A percentile compares a stretch with the other conserved stretches of the same genome.
These are phyloP conservation scores for Microtus agrestis DNA, from an alignment of 2,797 vertebrate genomes.

Conservation along the genomic window DNA sequence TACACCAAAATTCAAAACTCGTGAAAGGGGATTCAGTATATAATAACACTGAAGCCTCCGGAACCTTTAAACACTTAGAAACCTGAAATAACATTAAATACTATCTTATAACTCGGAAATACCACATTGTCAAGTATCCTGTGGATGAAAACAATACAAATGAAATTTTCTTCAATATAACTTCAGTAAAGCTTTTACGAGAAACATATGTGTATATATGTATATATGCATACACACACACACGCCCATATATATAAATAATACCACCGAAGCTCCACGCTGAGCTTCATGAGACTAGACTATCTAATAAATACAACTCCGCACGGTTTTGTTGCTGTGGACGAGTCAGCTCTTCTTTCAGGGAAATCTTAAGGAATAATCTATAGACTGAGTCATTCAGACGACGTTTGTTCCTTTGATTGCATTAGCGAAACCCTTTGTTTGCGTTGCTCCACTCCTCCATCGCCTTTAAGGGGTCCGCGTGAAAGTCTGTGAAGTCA, in stretches of 20 bases:
- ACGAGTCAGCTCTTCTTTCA: conserved; percentile 51
- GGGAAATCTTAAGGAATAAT: conserved; percentile 49
- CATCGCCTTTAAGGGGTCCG: not conserved
- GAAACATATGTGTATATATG: conserved; percentile 13
- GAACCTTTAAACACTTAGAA: conserved; percentile 56
- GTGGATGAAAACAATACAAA: conserved; percentile 35
- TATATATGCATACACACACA: not conserved
- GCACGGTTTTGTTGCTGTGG: not conserved
- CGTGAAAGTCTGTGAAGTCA: conserved; percentile 18
- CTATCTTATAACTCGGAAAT: conserved; percentile 58
- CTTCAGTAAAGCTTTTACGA: conserved; percentile 46
- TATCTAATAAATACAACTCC: conserved; percentile 45
- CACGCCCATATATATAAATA: not conserved
- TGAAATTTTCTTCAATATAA: conserved; percentile 51
- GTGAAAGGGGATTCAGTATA: conserved; percentile 3
- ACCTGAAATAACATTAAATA: conserved; percentile 64
- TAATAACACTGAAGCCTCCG: conserved; percentile 35
- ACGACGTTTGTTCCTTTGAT: conserved; percentile 19
- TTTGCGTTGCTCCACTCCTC: conserved; percentile 14
- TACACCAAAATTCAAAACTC: conserved; percentile 15
- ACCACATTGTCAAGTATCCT: conserved; percentile 54
- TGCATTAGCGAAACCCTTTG: not conserved
- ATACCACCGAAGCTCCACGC: not conserved
- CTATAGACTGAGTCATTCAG: conserved; percentile 26
- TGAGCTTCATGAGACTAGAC: conserved; percentile 54